Conservation (phyloP, 2,113 vertebrate genomes). For the Propithecus coquereli region DNA sequence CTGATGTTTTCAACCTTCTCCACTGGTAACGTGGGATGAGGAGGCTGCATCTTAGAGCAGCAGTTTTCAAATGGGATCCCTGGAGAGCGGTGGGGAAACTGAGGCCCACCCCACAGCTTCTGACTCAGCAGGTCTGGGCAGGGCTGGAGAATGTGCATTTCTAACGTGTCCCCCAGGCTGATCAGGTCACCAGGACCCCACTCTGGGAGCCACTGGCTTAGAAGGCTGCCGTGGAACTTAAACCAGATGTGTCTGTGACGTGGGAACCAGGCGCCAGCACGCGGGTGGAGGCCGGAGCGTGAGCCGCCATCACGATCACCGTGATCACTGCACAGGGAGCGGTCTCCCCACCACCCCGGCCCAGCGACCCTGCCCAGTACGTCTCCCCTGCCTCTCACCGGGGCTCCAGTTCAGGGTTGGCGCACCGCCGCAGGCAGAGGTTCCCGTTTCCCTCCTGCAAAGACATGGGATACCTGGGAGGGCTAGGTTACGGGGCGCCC, state of each 20-base stretch:
- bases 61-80: not conserved
- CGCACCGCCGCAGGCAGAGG: too few species aligned
- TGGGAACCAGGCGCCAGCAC: accelerated
- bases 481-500: too few species aligned
- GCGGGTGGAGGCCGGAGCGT: accelerated
- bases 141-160: accelerated
- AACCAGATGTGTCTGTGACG: accelerated
- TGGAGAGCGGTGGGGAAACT: accelerated
- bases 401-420: too few species aligned
- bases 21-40: accelerated
- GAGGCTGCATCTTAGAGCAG: accelerated
- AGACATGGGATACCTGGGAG: too few species aligned
- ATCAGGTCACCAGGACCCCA: not conserved
- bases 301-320: accelerated
- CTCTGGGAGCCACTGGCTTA: not conserved
- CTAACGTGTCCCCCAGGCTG: accelerated
- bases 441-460: too few species aligned
- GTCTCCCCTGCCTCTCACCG: too few species aligned
- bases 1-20: accelerated
- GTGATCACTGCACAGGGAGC: accelerated
- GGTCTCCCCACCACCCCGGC: accelerated
- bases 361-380: too few species aligned
- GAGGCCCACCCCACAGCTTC: accelerated
- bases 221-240: accelerated
- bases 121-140: accelerated